Evolutionary conservation across 2,888 invertebrate genomes (phyloP), one percentile per base, ranked within the genome.

Genomic region (Dilophus febrilis): DNA sequence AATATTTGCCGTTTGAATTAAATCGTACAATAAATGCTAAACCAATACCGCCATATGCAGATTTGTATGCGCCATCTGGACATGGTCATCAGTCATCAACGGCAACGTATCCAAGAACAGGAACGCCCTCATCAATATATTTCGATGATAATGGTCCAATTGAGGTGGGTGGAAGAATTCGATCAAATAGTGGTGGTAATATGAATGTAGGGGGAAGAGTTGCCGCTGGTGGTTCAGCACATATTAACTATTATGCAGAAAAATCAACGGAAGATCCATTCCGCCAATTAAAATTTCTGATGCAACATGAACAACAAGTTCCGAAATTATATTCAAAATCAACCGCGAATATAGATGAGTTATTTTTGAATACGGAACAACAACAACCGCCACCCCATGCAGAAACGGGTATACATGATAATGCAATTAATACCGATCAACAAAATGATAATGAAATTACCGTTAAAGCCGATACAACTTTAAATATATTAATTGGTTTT

Each of bases 1-100:
- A 85, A 40, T 71, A 74, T 31, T 67, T 92, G 36, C 88, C 88
- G 0, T 73, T 76, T 47, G 71, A 80, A 48, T 66, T 77, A 51
- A 72, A 74, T 50, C 67, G 56, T 53, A 49, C 48, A 26, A 56
- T 56, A 26, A 46, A 42, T 35, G 37, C 40, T 38, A 44, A 38
- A 38, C 41, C 13, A 36, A 34, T 22, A 40, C 46, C 38, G 35
- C 38, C 37, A 39, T 47, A 29, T 41, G 42, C 27, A 18, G 42
- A 41, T 35, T 45, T 38, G 22, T 46, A 37, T 38, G 44, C 46
- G 28, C 41, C 48, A 13, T 41, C 42, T 14, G 47, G 49, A 13
- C n/a, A n/a, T n/a, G n/a, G n/a, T n/a, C n/a, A n/a, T n/a, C n/a
- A n/a, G n/a, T 45, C 50, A 35, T 48, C 49, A 18, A 52, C 51